Evolutionary conservation across 1,140 invertebrate species (phyloP).

Genomic region (Alviniconcha marisindica): DNA sequence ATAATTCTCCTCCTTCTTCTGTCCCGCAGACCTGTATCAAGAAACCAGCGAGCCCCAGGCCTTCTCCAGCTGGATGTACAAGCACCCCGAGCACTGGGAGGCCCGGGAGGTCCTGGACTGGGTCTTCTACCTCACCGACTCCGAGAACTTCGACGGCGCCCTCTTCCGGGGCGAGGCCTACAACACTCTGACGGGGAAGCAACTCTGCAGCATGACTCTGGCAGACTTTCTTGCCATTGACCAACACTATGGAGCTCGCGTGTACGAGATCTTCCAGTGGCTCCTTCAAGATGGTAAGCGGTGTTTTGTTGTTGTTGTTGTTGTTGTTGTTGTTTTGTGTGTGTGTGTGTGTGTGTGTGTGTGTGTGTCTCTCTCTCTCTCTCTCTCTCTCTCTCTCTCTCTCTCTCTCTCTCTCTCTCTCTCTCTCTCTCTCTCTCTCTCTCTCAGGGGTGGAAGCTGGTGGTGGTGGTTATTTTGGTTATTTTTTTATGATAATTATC

Average conservation of each 20-base stretch:
- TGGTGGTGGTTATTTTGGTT: neutral
- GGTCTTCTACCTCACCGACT: constrained; percentile 61
- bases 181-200: constrained; percentile 59
- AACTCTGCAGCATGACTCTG: constrained; percentile 61
- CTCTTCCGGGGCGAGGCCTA: constrained; percentile 65
- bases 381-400: neutral
- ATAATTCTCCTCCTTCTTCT: too few species aligned
- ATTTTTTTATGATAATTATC: too few species aligned
- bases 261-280: constrained; percentile 56
- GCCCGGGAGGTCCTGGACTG: constrained; percentile 65
- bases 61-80: constrained; percentile 61
- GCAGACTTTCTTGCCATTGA: constrained; percentile 62
- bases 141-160: constrained; percentile 51
- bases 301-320: neutral
- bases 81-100: constrained; percentile 68
- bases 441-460: neutral
- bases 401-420: neutral
- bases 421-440: neutral
- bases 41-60: neutral
- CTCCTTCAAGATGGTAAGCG: constrained; percentile 47
- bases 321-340: neutral
- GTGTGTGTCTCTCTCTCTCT: neutral
- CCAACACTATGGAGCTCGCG: constrained; percentile 54
- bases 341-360: neutral
- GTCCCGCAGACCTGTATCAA: neutral